Conservation (phyloP, 1,140 invertebrate genomes). For the Nylanderia fulva region DNA sequence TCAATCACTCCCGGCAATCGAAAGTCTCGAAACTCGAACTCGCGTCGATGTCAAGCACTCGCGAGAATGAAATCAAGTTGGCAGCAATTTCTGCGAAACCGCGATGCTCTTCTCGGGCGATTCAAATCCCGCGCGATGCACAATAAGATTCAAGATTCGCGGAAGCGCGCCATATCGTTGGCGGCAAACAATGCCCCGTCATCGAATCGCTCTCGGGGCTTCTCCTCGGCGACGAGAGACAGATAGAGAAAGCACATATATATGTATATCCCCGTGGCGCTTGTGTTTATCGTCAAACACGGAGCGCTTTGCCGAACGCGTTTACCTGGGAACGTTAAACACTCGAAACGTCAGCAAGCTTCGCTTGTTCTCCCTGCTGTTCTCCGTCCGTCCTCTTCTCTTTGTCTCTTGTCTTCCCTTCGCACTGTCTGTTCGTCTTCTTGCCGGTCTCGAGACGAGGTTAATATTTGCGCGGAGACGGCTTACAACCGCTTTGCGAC, state of each 20-base stretch:
- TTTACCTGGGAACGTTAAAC: slow-evolving; percentile 65
- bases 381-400: background rate
- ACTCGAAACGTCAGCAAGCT: slow-evolving; percentile 42
- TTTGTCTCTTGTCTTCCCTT: no score
- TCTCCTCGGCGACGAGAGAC: background rate
- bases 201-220: background rate
- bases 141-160: slow-evolving; percentile 20
- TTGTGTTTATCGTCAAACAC: slow-evolving; percentile 75
- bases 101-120: background rate
- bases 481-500: background rate
- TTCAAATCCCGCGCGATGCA: background rate
- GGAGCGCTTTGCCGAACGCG: slow-evolving; percentile 50
- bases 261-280: background rate
- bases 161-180: slow-evolving; percentile 8
- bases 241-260: no score
- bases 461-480: slow-evolving; percentile 45
- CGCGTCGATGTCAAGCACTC: no score
- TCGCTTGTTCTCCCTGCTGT: background rate
- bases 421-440: slow-evolving; percentile 1
- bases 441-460: slow-evolving; percentile 3
- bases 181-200: slow-evolving; percentile 11
- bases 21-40: background rate
- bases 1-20: no score
- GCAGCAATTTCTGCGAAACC: background rate
- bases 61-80: background rate